These are phyloP conservation scores for Aphelenchoides besseyi DNA, from an alignment of 1,140 invertebrate species.

Conservation along the genomic window DNA sequence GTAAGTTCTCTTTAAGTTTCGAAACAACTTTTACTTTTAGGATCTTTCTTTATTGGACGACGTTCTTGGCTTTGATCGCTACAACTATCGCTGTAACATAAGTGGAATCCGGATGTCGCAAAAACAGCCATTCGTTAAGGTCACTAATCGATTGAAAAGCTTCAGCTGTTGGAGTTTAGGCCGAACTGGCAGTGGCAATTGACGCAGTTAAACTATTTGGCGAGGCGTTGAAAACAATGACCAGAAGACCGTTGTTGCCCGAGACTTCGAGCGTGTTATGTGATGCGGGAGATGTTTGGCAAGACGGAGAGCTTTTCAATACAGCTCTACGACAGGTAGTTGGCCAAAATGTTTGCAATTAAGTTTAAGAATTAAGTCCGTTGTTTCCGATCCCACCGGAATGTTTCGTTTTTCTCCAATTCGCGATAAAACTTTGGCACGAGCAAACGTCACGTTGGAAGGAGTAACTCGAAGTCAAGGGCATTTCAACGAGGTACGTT, in stretches of 20 bases:
- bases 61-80: conserved; percentile 43
- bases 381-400: neutral
- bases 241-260: conserved; percentile 22
- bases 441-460: conserved; percentile 16
- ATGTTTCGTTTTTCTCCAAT: neutral
- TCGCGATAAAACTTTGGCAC: neutral
- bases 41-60: conserved; percentile 56
- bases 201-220: conserved; percentile 57
- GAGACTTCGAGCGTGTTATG: conserved; percentile 48
- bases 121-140: conserved; percentile 52
- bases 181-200: conserved; percentile 52
- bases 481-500: conserved; percentile 49
- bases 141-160: neutral
- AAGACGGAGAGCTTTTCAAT: conserved; percentile 49
- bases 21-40: conserved; percentile 30
- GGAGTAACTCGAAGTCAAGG: conserved; percentile 29
- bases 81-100: conserved; percentile 57
- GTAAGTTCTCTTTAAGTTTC: conserved; percentile 27
- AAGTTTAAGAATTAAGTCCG: neutral
- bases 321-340: conserved; percentile 44
- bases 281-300: conserved; percentile 49
- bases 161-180: conserved; percentile 34
- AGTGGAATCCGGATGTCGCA: conserved; percentile 56
- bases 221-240: conserved; percentile 34
- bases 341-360: no score